Percentiles rank a stretch among this genome's conserved stretches.
Conservation (phyloP, 2,797 vertebrate species). For the Pangasius djambal region DNA sequence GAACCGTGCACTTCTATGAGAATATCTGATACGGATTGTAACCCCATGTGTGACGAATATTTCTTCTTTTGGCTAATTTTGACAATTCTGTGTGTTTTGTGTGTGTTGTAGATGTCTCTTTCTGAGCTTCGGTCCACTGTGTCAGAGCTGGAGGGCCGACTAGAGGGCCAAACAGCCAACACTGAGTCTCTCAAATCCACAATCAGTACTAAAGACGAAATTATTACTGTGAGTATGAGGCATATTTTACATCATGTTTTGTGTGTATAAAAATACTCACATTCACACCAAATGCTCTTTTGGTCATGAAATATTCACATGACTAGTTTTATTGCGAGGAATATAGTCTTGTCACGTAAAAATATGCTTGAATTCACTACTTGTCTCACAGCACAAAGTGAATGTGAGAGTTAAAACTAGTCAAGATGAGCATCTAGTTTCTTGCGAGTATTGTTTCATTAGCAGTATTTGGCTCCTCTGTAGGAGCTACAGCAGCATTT, state of each 20-base stretch:
- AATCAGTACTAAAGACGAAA: slow-evolving; percentile 78
- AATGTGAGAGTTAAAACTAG: background rate
- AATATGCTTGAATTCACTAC: background rate
- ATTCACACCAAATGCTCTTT: background rate
- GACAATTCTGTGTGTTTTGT: background rate
- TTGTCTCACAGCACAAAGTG: background rate
- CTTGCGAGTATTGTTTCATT: background rate
- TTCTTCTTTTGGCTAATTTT: background rate
- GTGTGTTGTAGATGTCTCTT: slow-evolving; percentile 67
- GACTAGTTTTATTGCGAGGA: background rate
- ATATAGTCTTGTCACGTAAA: background rate
- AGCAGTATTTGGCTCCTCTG: background rate
- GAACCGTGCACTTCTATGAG: background rate
- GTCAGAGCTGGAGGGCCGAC: slow-evolving; percentile 70
- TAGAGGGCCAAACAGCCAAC: slow-evolving; percentile 70
- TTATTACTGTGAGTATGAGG: slow-evolving; percentile 71
- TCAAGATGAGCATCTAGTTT: background rate
- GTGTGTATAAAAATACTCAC: background rate
- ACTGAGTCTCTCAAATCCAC: slow-evolving; percentile 73
- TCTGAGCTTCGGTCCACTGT: slow-evolving; percentile 72
- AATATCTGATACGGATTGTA: background rate
- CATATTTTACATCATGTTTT: background rate
- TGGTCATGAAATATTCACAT: background rate
- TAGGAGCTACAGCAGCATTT: slow-evolving; percentile 75
- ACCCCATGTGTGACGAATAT: background rate